phyloP scores from a whole-genome alignment of 2,113 vertebrate species.

The Hypomesus transpacificus region DNA sequence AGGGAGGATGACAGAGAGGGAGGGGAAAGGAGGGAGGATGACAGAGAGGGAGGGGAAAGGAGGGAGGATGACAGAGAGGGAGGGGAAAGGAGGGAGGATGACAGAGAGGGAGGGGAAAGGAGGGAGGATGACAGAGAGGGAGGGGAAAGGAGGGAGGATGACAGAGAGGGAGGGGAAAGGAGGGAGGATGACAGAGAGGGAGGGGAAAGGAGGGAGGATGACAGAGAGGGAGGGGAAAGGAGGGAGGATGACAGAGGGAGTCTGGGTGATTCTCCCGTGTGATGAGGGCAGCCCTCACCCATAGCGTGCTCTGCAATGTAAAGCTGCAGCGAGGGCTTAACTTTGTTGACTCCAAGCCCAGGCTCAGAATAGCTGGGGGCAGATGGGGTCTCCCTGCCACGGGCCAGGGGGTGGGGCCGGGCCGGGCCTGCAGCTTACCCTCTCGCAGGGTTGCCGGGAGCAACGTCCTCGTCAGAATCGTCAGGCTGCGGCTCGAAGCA shows the following conservation, averaged over 20 bases:
- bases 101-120: too few relatives aligned
- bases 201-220: neutral
- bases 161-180: neutral
- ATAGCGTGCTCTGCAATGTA: too few relatives aligned
- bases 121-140: too few relatives aligned
- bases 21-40: neutral
- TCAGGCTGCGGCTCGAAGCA: slow-evolving; percentile 51
- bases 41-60: neutral
- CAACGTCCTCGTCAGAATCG: slow-evolving; percentile 56
- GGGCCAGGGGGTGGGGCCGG: slow-evolving; percentile 34
- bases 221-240: neutral
- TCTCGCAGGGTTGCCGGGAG: slow-evolving; percentile 29
- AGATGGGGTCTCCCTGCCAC: slow-evolving; percentile 37
- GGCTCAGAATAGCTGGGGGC: slow-evolving; percentile 31
- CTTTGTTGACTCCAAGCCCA: neutral
- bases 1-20: neutral
- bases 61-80: neutral
- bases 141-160: too few relatives aligned
- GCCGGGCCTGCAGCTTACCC: slow-evolving; percentile 35
- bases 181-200: neutral
- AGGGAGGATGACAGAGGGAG: neutral
- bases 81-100: too few relatives aligned
- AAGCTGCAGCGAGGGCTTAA: too few relatives aligned
- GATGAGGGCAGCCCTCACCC: too few relatives aligned
- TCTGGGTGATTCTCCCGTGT: neutral